phyloP scores from a whole-genome alignment of 23 tunicate species.

The Ciona savignyi region DNA sequence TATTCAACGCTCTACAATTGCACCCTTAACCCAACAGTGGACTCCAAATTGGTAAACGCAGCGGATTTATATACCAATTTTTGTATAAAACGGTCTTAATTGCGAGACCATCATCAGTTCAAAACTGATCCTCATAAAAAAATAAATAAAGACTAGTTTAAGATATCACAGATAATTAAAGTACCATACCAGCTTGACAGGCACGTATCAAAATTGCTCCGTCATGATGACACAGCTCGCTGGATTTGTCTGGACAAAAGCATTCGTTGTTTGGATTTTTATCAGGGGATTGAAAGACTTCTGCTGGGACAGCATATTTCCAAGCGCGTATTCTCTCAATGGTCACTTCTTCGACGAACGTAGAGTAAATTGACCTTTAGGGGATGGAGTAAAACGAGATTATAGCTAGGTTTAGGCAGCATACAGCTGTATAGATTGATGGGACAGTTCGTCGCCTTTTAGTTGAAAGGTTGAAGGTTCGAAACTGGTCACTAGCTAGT shows the following conservation, averaged over 20 bases:
- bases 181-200: conserved; percentile 15
- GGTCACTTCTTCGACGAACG: conserved; percentile 28
- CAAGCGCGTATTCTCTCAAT: conserved; percentile 56
- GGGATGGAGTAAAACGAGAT: background rate
- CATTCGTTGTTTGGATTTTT: conserved; percentile 48
- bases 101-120: too few relatives aligned
- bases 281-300: conserved; percentile 47
- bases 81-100: too few relatives aligned
- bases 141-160: background rate
- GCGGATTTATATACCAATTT: too few relatives aligned
- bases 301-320: conserved; percentile 50
- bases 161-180: background rate
- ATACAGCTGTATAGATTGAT: too few relatives aligned
- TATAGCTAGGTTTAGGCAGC: too few relatives aligned
- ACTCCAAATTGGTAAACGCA: too few relatives aligned
- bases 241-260: conserved; percentile 45
- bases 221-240: conserved; percentile 40
- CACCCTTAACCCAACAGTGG: too few relatives aligned
- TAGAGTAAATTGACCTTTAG: conserved; percentile 63
- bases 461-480: too few relatives aligned
- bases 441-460: too few relatives aligned
- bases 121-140: too few relatives aligned
- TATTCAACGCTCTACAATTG: too few relatives aligned
- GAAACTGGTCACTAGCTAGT: too few relatives aligned
- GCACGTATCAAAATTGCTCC: conserved; percentile 50